A percentile compares a stretch with the other conserved stretches of the same genome.
Conservation (phyloP, 2,888 invertebrate genomes). For the Patella ulyssiponensis region DNA sequence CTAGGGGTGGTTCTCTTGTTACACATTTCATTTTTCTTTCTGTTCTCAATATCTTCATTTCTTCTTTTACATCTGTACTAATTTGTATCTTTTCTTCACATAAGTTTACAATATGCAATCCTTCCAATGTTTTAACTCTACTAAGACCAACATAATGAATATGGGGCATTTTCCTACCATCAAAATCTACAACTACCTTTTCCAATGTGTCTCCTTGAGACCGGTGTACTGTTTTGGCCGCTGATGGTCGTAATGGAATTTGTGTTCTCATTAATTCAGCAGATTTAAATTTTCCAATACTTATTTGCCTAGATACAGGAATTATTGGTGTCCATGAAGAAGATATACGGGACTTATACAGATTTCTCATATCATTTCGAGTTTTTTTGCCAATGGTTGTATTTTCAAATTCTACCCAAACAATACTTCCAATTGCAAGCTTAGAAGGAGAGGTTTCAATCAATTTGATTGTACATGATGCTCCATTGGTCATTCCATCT, state of each 20-base stretch:
- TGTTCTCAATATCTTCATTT: slow-evolving; percentile 24
- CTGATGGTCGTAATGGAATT: slow-evolving; percentile 30
- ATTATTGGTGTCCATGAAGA: slow-evolving; percentile 30
- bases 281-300: slow-evolving; percentile 14
- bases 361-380: slow-evolving; percentile 17
- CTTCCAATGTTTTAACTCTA: slow-evolving; percentile 17
- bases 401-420: slow-evolving; percentile 27
- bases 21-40: neutral
- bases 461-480: slow-evolving; percentile 33
- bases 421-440: slow-evolving; percentile 23
- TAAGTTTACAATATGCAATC: slow-evolving; percentile 26
- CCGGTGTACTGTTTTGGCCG: slow-evolving; percentile 33
- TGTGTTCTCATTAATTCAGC: slow-evolving; percentile 26
- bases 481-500: slow-evolving; percentile 47
- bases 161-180: slow-evolving; percentile 21
- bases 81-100: slow-evolving; percentile 19
- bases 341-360: slow-evolving; percentile 17
- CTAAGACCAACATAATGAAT: slow-evolving; percentile 33
- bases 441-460: slow-evolving; percentile 13
- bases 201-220: slow-evolving; percentile 32
- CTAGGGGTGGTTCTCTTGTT: neutral
- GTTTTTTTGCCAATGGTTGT: slow-evolving; percentile 21
- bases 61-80: slow-evolving; percentile 21
- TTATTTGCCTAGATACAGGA: slow-evolving; percentile 19
- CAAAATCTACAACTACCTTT: slow-evolving; percentile 24